phyloP scores from a whole-genome alignment of 1,140 invertebrate genomes.

The Leptinotarsa texana region DNA sequence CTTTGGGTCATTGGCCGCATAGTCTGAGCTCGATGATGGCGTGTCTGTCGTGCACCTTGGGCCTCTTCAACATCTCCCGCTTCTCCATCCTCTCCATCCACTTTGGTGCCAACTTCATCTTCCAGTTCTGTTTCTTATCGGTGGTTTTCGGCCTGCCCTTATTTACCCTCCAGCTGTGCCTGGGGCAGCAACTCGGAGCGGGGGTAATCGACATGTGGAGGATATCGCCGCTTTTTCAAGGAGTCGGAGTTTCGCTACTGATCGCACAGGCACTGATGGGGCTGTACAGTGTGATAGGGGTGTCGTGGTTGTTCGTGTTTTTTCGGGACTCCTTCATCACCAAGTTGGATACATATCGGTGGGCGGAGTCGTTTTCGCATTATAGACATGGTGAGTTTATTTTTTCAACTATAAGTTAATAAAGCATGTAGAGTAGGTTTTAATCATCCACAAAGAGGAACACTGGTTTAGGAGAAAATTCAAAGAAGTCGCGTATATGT shows the following conservation, averaged over 20 bases:
- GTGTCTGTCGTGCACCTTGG: constrained; percentile 80
- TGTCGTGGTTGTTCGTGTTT: constrained; percentile 90
- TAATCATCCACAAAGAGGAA: too few species aligned
- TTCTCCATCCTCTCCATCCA: constrained; percentile 85
- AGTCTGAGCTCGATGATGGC: constrained; percentile 78
- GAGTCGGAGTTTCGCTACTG: constrained; percentile 79
- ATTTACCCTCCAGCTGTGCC: constrained; percentile 80
- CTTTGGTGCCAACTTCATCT: constrained; percentile 86
- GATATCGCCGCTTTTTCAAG: constrained; percentile 87
- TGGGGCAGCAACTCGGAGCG: constrained; percentile 82
- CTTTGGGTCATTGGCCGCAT: constrained; percentile 72
- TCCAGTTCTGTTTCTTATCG: constrained; percentile 86
- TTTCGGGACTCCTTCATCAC: constrained; percentile 87
- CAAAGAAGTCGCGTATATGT: too few species aligned
- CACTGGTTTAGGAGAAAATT: too few species aligned
- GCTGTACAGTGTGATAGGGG: constrained; percentile 82
- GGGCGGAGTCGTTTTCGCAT: constrained; percentile 73
- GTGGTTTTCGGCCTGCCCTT: constrained; percentile 83
- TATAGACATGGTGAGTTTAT: constrained; percentile 65
- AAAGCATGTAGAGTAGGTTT: too few species aligned
- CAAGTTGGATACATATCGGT: constrained; percentile 77
- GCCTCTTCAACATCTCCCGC: constrained; percentile 85
- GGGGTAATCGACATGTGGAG: constrained; percentile 91
- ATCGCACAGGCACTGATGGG: constrained; percentile 79
- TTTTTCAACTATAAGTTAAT: not conserved